Evolutionary conservation across 1,140 invertebrate species (phyloP).

Genomic region (Panulirus ornatus): DNA sequence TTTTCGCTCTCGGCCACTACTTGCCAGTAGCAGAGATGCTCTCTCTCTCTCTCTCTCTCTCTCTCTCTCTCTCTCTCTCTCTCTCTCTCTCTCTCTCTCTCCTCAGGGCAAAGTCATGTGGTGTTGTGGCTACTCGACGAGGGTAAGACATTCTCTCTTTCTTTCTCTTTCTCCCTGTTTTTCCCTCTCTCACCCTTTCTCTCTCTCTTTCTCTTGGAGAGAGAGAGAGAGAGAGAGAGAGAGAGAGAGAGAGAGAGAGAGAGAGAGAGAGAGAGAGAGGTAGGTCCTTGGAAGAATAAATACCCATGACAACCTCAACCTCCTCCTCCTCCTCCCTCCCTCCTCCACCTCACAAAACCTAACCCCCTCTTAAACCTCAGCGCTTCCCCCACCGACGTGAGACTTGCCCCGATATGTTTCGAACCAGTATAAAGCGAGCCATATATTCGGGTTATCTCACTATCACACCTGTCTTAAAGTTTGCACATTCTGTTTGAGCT

Average conservation of each 20-base stretch:
- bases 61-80: not conserved
- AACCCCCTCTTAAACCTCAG: not conserved
- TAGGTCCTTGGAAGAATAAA: too few relatives aligned
- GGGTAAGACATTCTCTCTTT: too few relatives aligned
- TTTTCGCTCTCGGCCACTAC: not conserved
- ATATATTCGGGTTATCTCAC: conserved; percentile 15
- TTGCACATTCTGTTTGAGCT: conserved; percentile 18
- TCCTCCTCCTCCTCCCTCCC: not conserved
- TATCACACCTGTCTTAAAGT: conserved; percentile 24
- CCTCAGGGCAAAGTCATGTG: too few relatives aligned
- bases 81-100: not conserved
- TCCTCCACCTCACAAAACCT: not conserved
- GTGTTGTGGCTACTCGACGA: too few relatives aligned
- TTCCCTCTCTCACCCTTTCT: too few relatives aligned
- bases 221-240: too few relatives aligned
- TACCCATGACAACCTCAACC: too few relatives aligned
- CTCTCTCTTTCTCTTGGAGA: too few relatives aligned
- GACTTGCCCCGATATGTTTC: not conserved
- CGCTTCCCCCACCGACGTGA: not conserved
- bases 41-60: not conserved
- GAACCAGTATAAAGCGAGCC: not conserved
- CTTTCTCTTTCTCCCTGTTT: too few relatives aligned
- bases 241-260: too few relatives aligned
- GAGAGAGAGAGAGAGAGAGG: too few relatives aligned
- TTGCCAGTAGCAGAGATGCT: conserved; percentile 20